phyloP scores from a whole-genome alignment of 2,797 vertebrate species.

The Pempheris klunzingeri region DNA sequence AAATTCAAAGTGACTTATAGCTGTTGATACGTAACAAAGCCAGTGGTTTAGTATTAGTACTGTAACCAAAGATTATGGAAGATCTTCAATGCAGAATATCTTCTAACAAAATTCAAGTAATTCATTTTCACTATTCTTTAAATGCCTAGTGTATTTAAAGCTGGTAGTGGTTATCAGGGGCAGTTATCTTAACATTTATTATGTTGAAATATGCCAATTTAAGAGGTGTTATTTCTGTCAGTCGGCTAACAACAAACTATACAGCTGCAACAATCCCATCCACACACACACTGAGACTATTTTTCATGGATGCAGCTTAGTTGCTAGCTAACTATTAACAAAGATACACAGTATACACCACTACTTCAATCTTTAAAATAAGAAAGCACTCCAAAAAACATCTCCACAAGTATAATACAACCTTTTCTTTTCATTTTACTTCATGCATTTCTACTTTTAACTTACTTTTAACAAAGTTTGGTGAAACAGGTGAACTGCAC shows the following conservation, averaged over 20 bases:
- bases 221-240: neutral
- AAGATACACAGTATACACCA: neutral
- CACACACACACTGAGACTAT: neutral
- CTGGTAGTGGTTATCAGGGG: neutral
- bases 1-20: neutral
- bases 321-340: neutral
- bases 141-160: neutral
- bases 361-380: no score
- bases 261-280: neutral
- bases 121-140: neutral
- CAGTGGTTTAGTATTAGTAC: neutral
- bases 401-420: no score
- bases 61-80: neutral
- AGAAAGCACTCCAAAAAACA: no score
- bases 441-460: no score
- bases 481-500: no score
- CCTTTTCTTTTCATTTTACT: no score
- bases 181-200: no score
- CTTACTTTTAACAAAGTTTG: no score
- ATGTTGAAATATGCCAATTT: neutral
- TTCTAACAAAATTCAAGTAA: neutral
- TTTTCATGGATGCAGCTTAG: neutral
- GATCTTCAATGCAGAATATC: neutral
- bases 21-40: neutral
- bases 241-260: neutral